These are phyloP conservation scores for Protobothrops flavoviridis DNA, from an alignment of 2,113 vertebrate species.

Conservation along the genomic window DNA sequence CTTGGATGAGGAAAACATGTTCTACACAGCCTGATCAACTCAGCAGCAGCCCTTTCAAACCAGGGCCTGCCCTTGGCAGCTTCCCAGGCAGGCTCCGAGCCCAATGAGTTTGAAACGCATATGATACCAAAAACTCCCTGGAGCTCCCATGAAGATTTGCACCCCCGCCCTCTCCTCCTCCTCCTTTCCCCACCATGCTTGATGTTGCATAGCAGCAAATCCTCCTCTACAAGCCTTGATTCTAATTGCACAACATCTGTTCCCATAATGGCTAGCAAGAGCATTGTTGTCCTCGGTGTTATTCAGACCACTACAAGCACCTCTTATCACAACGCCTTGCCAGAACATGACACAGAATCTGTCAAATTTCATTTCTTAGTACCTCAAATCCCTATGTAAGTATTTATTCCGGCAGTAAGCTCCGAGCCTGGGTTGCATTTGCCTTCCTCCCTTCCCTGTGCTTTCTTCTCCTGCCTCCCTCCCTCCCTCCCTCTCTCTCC, in stretches of 20 bases:
- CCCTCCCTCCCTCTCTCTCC: conserved; percentile 43
- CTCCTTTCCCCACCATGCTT: conserved; percentile 52
- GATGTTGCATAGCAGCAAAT: conserved; percentile 79
- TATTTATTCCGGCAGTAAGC: conserved; percentile 83
- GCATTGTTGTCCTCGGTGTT: conserved; percentile 83
- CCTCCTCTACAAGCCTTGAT: conserved; percentile 73
- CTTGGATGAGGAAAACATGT: conserved; percentile 32
- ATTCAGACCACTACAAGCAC: conserved; percentile 86
- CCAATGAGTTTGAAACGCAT: conserved; percentile 60
- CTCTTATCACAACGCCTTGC: conserved; percentile 84
- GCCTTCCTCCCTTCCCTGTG: conserved; percentile 71
- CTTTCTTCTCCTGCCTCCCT: conserved; percentile 65
- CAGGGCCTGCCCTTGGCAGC: conserved; percentile 57
- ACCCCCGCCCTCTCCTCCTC: conserved; percentile 31
- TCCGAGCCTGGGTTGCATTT: conserved; percentile 71
- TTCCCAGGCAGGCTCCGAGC: conserved; percentile 64
- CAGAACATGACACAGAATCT: conserved; percentile 89
- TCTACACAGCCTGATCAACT: conserved; percentile 34
- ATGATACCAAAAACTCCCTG: conserved; percentile 72
- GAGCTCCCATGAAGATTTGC: conserved; percentile 65
- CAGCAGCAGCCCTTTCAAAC: conserved; percentile 39
- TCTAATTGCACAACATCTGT: conserved; percentile 87
- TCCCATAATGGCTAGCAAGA: conserved; percentile 85
- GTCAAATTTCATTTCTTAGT: conserved; percentile 90
- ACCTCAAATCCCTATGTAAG: conserved; percentile 87